Evolutionary conservation across 2,888 invertebrate genomes (phyloP).

Genomic region (Erebia epiphron): DNA sequence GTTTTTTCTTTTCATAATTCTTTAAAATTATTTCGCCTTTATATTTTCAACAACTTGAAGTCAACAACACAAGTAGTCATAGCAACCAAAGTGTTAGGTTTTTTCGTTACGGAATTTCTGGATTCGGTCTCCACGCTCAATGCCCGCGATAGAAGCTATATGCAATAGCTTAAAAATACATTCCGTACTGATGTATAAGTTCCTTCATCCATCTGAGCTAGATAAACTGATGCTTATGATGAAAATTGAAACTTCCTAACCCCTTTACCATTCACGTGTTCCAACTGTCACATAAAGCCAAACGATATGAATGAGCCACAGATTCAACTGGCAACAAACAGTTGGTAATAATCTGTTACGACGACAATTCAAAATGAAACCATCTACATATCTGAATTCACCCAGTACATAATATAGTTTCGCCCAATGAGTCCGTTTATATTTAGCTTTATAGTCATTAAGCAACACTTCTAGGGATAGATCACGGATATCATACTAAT

Average conservation of each 20-base stretch:
- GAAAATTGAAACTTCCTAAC: background rate
- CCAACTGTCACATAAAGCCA: background rate
- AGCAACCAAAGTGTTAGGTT: too few relatives aligned
- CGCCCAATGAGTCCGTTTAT: constrained; percentile 7
- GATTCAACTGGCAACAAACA: background rate
- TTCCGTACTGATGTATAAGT: too few relatives aligned
- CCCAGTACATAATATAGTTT: constrained; percentile 4
- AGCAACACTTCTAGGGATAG: background rate
- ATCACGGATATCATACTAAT: background rate
- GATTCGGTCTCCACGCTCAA: too few relatives aligned
- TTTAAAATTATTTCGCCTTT: too few relatives aligned
- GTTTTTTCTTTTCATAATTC: too few relatives aligned
- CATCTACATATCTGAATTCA: background rate
- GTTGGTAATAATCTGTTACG: constrained; percentile 1
- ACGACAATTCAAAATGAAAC: constrained; percentile 4
- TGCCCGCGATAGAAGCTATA: too few relatives aligned
- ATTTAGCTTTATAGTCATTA: background rate
- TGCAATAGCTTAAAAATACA: too few relatives aligned
- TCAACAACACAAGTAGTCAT: too few relatives aligned
- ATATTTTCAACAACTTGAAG: too few relatives aligned
- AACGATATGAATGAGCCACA: background rate
- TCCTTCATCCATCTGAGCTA: too few relatives aligned
- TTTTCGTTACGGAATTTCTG: too few relatives aligned
- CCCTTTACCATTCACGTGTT: background rate
- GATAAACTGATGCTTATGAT: background rate